Evolutionary conservation across 1,140 invertebrate genomes (phyloP).

Genomic region (Drosophila hydei): DNA sequence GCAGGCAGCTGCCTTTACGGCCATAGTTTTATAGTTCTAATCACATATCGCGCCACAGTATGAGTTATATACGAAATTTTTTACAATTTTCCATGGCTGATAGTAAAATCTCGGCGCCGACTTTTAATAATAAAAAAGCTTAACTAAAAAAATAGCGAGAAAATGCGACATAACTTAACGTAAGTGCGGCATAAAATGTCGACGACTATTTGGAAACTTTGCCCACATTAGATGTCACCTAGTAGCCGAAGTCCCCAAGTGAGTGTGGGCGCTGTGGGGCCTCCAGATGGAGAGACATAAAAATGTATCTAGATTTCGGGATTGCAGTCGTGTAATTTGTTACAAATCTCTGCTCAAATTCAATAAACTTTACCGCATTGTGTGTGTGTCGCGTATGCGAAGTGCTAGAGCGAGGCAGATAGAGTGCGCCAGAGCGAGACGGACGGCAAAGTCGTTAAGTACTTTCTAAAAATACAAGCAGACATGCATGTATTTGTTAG

Average conservation of each 20-base stretch:
- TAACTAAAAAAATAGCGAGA: neutral
- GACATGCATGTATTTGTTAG: conserved; percentile 54
- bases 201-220: conserved; percentile 35
- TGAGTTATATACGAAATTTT: conserved; percentile 16
- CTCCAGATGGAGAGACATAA: conserved; percentile 48
- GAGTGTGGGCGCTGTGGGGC: neutral
- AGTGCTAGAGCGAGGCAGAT: neutral
- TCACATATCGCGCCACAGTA: conserved; percentile 22
- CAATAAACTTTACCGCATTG: conserved; percentile 76
- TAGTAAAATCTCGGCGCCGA: conserved; percentile 46
- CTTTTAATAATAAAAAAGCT: conserved; percentile 42
- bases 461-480: conserved; percentile 76
- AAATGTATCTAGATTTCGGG: conserved; percentile 54
- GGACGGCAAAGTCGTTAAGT: conserved; percentile 73
- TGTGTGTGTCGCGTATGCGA: conserved; percentile 41
- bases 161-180: conserved; percentile 42
- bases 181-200: conserved; percentile 50
- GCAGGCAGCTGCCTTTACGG: conserved; percentile 16
- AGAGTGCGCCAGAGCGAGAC: neutral
- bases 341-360: conserved; percentile 78
- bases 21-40: conserved; percentile 15
- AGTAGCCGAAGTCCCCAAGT: too few relatives aligned
- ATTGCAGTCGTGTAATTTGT: conserved; percentile 74
- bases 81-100: neutral
- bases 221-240: conserved; percentile 29